Evolutionary conservation across 2,888 invertebrate species (phyloP).

Genomic region (Acanthococcus lagerstroemiae): DNA sequence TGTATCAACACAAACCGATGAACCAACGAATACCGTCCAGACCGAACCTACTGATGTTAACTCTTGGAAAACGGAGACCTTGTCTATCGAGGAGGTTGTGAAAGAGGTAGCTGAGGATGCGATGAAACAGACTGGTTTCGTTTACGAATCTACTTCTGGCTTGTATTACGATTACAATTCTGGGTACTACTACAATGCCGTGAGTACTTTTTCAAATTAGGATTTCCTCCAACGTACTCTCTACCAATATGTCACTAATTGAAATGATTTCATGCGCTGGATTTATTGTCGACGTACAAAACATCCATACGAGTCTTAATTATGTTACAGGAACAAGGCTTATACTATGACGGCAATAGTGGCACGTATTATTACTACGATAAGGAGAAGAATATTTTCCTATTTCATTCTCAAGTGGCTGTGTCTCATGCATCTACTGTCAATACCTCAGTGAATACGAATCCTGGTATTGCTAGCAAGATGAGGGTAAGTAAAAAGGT

Average conservation of each 20-base stretch:
- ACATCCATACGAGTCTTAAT: slow-evolving; percentile 11
- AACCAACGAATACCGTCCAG: neutral
- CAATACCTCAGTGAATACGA: too few relatives aligned
- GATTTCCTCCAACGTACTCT: too few relatives aligned
- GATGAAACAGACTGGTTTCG: slow-evolving; percentile 63
- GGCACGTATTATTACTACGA: slow-evolving; percentile 77
- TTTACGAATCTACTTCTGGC: slow-evolving; percentile 75
- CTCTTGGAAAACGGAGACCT: neutral
- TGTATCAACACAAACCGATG: slow-evolving; percentile 5
- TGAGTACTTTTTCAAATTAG: too few relatives aligned
- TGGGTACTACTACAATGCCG: slow-evolving; percentile 84
- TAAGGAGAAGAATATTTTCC: slow-evolving; percentile 60
- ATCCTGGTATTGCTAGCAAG: too few relatives aligned
- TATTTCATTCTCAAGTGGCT: slow-evolving; percentile 65
- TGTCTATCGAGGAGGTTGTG: slow-evolving; percentile 16
- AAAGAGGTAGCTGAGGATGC: slow-evolving; percentile 59
- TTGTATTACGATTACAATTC: slow-evolving; percentile 80
- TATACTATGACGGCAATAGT: slow-evolving; percentile 80
- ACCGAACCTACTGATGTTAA: neutral
- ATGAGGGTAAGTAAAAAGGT: too few relatives aligned
- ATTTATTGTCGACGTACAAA: too few relatives aligned
- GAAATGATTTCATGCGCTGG: too few relatives aligned
- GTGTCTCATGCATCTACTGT: too few relatives aligned
- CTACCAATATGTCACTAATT: too few relatives aligned
- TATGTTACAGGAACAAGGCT: slow-evolving; percentile 59